Base-by-base conservation (phyloP, 2,888 invertebrate genomes). In the Xanthia togata region DNA sequence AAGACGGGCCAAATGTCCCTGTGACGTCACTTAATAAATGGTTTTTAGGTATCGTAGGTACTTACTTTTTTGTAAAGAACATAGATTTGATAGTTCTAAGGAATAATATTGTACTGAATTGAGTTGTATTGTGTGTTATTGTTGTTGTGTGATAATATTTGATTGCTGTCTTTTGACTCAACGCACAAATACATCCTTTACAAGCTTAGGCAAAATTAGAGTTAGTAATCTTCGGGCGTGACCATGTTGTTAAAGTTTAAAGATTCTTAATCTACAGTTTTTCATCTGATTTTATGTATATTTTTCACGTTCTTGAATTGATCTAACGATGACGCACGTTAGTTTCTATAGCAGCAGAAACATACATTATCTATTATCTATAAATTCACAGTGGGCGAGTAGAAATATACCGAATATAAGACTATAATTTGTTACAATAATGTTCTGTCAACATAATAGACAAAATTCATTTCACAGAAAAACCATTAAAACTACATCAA, bases 21-120 rank as follows among this genome's bases (percentile, higher is more conserved):
- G 72, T 65, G 82, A 73, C 82, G 87, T 87, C 81, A 80, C 84
- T 82, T 80, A 76, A 73, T 84, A 81, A 85, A 87, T 76, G 67
- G 60, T 38, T 70, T 79, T 50, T 71, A 62, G 12, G 47, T 55
- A 26, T 14, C n/a, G n/a, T 3, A 50, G 31, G 35, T 50, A 9
- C n/a, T 53, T 35, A 26, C 26, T 23, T 67, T 70, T 68, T 59
- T 17, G 23, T 50, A 50, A 23, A 50, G 23, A 50, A 50, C 50
- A 23, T 9, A 8, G 23, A 9, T 23, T 59, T 31, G 8, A 17
- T 31, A 14, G 31, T 59, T 31, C 3, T 31, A 59, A 31, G 57
- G 17, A 59, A 31, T 26, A 26, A 26, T 57, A 55, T 44, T 44
- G 41, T 44, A 44, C n/a, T n/a, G n/a, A n/a, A n/a, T n/a, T n/a